Conservation (phyloP, 2,888 invertebrate genomes). For the Diplazon laetatorius region DNA sequence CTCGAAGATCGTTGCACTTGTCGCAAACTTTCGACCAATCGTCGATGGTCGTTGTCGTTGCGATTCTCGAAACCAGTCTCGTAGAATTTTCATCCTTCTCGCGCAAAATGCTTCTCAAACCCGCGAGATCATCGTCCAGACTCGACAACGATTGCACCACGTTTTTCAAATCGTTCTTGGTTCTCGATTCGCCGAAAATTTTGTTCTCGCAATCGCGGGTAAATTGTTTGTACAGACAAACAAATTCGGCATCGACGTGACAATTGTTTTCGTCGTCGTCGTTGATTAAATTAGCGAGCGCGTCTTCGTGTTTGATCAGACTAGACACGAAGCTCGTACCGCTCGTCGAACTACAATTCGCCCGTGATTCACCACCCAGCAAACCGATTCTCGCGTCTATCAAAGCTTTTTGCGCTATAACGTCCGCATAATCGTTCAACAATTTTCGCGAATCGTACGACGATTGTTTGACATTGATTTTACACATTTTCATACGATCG, state of each 20-base stretch:
- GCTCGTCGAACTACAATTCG: slow-evolving; percentile 64
- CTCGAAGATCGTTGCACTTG: slow-evolving; percentile 85
- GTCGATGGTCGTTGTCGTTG: slow-evolving; percentile 44
- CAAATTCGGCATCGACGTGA: slow-evolving; percentile 87
- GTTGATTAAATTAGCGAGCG: slow-evolving; percentile 72
- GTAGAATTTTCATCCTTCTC: slow-evolving; percentile 52
- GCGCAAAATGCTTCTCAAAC: slow-evolving; percentile 67
- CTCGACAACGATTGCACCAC: slow-evolving; percentile 76
- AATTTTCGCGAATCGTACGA: slow-evolving; percentile 83
- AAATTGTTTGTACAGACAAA: slow-evolving; percentile 87
- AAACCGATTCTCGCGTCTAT: slow-evolving; percentile 90
- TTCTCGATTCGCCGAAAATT: slow-evolving; percentile 57
- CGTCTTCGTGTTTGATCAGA: slow-evolving; percentile 78
- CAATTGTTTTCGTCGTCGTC: slow-evolving; percentile 81
- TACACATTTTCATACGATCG: slow-evolving; percentile 84
- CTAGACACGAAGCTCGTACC: slow-evolving; percentile 77
- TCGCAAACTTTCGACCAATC: slow-evolving; percentile 84
- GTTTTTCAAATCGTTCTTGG: slow-evolving; percentile 73
- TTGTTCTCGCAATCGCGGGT: slow-evolving; percentile 84
- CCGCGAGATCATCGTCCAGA: slow-evolving; percentile 80
- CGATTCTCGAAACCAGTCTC: slow-evolving; percentile 25
- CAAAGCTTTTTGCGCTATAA: slow-evolving; percentile 89
- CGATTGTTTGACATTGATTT: slow-evolving; percentile 70
- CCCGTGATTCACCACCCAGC: slow-evolving; percentile 83
- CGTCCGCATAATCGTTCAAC: slow-evolving; percentile 87